Evolutionary conservation across 2,888 invertebrate species (phyloP).

Genomic region (Lissonota sp.): DNA sequence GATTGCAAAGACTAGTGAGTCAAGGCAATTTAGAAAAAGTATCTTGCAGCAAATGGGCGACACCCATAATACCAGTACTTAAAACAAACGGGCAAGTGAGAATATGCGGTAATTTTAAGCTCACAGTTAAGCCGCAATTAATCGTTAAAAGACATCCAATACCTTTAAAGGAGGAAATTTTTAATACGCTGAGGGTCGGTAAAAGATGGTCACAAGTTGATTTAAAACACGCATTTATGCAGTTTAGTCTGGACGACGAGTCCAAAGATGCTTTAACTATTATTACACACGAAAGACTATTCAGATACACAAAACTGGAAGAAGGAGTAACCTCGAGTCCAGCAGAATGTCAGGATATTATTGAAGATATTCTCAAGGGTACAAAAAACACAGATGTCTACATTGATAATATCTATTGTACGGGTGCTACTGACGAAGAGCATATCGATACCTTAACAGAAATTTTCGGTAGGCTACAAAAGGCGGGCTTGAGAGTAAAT

Average conservation of each 20-base stretch:
- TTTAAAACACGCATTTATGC: constrained; percentile 77
- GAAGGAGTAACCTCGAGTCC: constrained; percentile 77
- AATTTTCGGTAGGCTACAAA: constrained; percentile 65
- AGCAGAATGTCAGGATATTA: constrained; percentile 75
- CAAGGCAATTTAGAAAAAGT: constrained; percentile 65
- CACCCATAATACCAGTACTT: constrained; percentile 71
- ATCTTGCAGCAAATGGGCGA: constrained; percentile 73
- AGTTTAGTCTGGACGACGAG: constrained; percentile 75
- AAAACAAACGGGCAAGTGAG: constrained; percentile 55
- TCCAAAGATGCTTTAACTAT: constrained; percentile 75
- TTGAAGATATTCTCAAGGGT: constrained; percentile 72
- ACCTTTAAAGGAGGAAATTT: constrained; percentile 70
- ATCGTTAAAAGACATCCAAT: constrained; percentile 71
- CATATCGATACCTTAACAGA: constrained; percentile 69
- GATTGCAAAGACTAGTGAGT: constrained; percentile 62
- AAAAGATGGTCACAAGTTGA: constrained; percentile 71
- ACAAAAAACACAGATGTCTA: constrained; percentile 72
- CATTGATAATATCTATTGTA: constrained; percentile 73
- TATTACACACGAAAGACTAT: constrained; percentile 78
- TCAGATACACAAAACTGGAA: constrained; percentile 73
- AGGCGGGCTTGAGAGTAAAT: constrained; percentile 57
- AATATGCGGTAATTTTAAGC: constrained; percentile 69
- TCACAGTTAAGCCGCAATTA: constrained; percentile 70
- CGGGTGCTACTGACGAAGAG: constrained; percentile 67
- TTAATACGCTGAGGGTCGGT: constrained; percentile 69